These are phyloP conservation scores for Elysia chlorotica DNA, from an alignment of 1,140 invertebrate species.

Conservation along the genomic window DNA sequence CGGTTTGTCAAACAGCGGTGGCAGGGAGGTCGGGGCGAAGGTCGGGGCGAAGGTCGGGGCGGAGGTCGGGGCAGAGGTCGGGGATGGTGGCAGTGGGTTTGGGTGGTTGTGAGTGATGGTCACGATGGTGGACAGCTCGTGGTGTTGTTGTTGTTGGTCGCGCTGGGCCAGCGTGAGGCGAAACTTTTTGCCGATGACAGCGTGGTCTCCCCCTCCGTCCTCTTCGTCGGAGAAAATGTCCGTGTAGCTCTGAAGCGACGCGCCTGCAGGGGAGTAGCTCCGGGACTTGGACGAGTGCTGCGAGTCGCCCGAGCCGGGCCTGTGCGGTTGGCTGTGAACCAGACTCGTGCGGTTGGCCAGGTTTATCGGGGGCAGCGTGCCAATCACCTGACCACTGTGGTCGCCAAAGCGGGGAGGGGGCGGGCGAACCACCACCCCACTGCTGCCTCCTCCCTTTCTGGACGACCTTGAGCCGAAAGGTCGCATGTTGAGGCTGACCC, in stretches of 20 bases:
- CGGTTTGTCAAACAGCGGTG: neutral
- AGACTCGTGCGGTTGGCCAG: neutral
- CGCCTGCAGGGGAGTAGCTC: conserved; percentile 39
- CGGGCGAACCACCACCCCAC: too few species aligned
- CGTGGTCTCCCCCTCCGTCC: too few species aligned
- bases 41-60: neutral
- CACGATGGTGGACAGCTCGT: conserved; percentile 13
- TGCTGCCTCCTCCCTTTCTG: neutral
- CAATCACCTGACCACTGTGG: too few species aligned
- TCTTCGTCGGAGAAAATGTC: conserved; percentile 56
- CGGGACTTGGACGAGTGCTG: conserved; percentile 34
- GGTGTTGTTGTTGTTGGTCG: neutral
- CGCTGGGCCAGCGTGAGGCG: neutral
- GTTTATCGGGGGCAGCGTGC: conserved; percentile 14
- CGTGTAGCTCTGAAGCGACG: conserved; percentile 50
- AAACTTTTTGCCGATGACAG: too few species aligned
- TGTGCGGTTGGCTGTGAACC: conserved; percentile 23
- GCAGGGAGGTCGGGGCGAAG: conserved; percentile 3
- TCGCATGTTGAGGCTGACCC: too few species aligned
- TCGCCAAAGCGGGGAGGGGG: too few species aligned
- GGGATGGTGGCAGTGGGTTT: neutral
- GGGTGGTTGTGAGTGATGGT: neutral
- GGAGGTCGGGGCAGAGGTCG: too few species aligned
- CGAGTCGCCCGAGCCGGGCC: conserved; percentile 32
- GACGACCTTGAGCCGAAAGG: too few species aligned